phyloP scores from a whole-genome alignment of 53 echinoderm and acorn worm species.

The Echinarachnius parma region DNA sequence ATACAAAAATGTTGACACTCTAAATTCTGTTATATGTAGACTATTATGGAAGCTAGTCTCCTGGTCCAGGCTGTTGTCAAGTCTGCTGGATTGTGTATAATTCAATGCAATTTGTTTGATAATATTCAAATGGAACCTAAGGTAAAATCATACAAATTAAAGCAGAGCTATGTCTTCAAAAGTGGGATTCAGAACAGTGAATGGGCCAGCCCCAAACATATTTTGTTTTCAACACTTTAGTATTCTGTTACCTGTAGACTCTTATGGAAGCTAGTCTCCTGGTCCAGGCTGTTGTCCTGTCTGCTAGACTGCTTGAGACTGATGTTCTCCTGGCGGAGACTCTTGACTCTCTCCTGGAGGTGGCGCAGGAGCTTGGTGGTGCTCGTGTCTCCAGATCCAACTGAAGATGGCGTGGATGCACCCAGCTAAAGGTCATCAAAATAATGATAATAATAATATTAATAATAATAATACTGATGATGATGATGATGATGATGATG shows the following conservation, averaged over 20 bases:
- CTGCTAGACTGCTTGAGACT: constrained; percentile 54
- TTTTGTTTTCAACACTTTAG: too few species aligned
- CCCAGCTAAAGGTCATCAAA: neutral
- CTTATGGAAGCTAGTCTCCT: constrained; percentile 18
- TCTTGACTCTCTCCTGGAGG: constrained; percentile 86
- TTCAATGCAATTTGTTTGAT: too few species aligned
- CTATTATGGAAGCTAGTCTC: constrained; percentile 32
- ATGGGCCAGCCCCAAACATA: too few species aligned
- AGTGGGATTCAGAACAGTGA: too few species aligned
- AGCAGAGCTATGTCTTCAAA: too few species aligned
- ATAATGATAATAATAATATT: neutral
- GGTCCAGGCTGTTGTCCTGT: constrained; percentile 19
- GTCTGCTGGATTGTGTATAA: too few species aligned
- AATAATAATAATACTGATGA: neutral
- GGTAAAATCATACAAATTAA: too few species aligned
- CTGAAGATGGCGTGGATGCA: constrained; percentile 41
- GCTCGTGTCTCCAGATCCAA: constrained; percentile 25
- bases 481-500: neutral
- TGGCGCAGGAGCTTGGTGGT: constrained; percentile 72
- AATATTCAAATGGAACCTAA: too few species aligned
- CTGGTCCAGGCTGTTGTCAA: too few species aligned
- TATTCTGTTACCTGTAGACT: constrained; percentile 19
- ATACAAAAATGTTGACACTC: too few species aligned
- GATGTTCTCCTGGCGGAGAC: constrained; percentile 78
- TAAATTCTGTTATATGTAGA: constrained; percentile 3